Base-by-base conservation (phyloP, 2,888 invertebrate species). In the Rotaria macrura region DNA sequence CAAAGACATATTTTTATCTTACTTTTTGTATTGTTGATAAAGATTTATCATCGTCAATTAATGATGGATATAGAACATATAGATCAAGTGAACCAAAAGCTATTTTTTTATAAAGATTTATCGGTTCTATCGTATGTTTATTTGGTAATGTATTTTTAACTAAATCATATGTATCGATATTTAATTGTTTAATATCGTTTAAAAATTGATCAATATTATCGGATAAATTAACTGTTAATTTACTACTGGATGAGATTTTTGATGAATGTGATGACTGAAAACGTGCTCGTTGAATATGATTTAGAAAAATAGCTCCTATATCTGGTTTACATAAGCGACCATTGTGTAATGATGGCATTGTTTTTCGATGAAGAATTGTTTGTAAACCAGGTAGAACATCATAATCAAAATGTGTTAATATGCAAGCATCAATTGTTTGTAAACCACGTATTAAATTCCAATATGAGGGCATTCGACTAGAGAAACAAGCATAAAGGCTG, bases 381-480 rank as follows among this genome's bases (percentile, higher is more conserved):
- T 95, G 94, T 91, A 97, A 93, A 85, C 97, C 97, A 87, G 95
- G 94, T 54, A 95, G 93, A 88, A 96, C 96, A 91, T 95, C 95
- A 91, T 96, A 95, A 91, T 96, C 96, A 87, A 97, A 93, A 88
- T 97, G 93, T 29, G 97, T 96, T 91, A 97, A 93, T 74, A 98
- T 93, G 49, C 97, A 95, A n/a, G 97, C 96, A 91, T 98, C 97
- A 88, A 97, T 93, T 40, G 90, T 87, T 47, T 96, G 93, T 87
- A 96, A 91, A 90, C 97, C 97, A 34, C 97, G 93, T 0, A 95
- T 95, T 90, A 97, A 97, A 91, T 97, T 96, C 97, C 97, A 97
- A 92, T 97, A 97, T 91, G 97, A 97, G 0, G 97, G 94, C 89
- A 95, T 96, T 88, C 96, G 93, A 88, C 95, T 95, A 87, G 4